Conservation (phyloP, 2,888 invertebrate species). For the Malthinus flaveolus region DNA sequence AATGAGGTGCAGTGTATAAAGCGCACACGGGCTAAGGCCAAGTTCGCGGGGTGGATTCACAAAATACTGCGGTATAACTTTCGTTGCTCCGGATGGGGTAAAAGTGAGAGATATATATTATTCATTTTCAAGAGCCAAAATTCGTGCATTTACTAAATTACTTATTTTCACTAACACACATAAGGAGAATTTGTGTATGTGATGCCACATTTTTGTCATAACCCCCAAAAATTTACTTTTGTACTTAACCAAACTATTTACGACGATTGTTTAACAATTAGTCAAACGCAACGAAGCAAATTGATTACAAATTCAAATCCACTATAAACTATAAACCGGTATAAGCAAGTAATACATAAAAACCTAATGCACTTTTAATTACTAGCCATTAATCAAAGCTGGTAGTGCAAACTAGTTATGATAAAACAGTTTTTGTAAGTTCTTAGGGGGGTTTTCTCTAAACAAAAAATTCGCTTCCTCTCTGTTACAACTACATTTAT, state of each 20-base stretch:
- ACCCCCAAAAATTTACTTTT: no score
- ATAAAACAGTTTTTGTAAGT: no score
- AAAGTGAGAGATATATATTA: constrained; percentile 46
- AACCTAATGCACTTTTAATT: constrained; percentile 6
- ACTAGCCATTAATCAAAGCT: constrained; percentile 2
- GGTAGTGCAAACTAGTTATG: neutral
- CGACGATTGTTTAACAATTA: no score
- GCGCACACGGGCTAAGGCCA: constrained; percentile 35
- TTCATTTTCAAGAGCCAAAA: constrained; percentile 47
- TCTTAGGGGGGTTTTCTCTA: no score
- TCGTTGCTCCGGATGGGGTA: constrained; percentile 49
- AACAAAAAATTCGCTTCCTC: no score
- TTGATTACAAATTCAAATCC: constrained; percentile 5
- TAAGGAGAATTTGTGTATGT: no score
- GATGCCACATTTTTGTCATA: no score
- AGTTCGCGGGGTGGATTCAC: constrained; percentile 42
- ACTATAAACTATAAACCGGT: neutral
- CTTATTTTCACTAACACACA: neutral
- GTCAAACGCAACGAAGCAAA: neutral
- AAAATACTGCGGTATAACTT: constrained; percentile 51
- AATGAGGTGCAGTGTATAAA: constrained; percentile 32
- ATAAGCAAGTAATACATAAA: constrained; percentile 3
- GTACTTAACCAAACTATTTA: no score
- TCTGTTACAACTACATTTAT: no score
- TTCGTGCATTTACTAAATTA: constrained; percentile 40